Conservation (phyloP, 2,888 invertebrate species). For the Lasius platythorax region DNA sequence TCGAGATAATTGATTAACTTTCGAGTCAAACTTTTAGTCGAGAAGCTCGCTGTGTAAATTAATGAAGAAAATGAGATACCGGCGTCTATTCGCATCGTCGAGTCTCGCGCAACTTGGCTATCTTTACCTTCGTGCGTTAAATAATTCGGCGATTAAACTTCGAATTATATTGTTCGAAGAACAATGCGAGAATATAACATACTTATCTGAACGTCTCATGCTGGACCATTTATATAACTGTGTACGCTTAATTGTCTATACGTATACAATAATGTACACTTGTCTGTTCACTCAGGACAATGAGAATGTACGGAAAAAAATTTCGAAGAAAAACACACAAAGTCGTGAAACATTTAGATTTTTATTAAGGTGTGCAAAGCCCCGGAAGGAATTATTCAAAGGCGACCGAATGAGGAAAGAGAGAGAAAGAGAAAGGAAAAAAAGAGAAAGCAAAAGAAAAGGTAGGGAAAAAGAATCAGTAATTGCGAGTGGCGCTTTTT, state of each 20-base stretch:
- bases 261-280: not conserved
- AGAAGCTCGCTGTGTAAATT: slow-evolving; percentile 14
- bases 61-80: slow-evolving; percentile 30
- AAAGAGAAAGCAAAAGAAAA: not conserved
- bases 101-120: not conserved
- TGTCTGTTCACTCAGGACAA: not conserved
- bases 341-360: slow-evolving; percentile 48
- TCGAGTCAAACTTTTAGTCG: slow-evolving; percentile 4
- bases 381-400: slow-evolving; percentile 47
- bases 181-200: not conserved
- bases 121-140: slow-evolving; percentile 15
- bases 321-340: slow-evolving; percentile 10
- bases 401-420: not conserved
- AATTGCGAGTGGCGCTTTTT: slow-evolving; percentile 28
- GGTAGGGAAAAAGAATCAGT: slow-evolving; percentile 11
- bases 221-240: not conserved
- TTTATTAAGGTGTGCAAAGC: slow-evolving; percentile 46
- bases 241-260: not conserved
- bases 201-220: not conserved
- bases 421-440: not conserved
- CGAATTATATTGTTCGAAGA: slow-evolving; percentile 13
- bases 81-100: not conserved
- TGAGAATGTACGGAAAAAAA: not conserved
- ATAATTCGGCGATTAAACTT: slow-evolving; percentile 22
- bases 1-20: not conserved